Evolutionary conservation across 2,888 invertebrate genomes (phyloP).

Genomic region (Lymantria monacha): DNA sequence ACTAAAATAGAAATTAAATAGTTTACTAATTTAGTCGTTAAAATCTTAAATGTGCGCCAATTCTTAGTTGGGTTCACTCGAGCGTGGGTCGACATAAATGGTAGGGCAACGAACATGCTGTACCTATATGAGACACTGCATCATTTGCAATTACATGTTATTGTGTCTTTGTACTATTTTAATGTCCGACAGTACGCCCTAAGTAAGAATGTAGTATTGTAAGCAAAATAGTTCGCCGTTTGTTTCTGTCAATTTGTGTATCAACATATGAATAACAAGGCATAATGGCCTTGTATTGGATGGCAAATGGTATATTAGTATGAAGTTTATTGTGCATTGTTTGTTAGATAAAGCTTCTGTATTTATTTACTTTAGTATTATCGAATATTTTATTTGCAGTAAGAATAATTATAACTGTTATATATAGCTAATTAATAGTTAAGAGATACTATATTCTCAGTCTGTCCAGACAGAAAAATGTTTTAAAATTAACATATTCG

Average conservation of each 20-base stretch:
- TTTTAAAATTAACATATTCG: too few relatives aligned
- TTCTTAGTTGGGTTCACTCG: constrained; percentile 21
- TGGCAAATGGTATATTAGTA: constrained; percentile 21
- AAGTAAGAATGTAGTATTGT: constrained; percentile 70
- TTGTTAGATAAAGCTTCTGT: too few relatives aligned
- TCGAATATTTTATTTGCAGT: too few relatives aligned
- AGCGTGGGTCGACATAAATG: constrained; percentile 74
- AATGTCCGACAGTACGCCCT: constrained; percentile 56
- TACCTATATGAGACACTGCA: constrained; percentile 69
- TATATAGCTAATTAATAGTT: too few relatives aligned
- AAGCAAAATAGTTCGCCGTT: constrained; percentile 69
- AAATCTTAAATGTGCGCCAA: constrained; percentile 13
- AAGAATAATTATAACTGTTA: too few relatives aligned
- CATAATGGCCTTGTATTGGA: constrained; percentile 35
- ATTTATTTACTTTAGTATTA: too few relatives aligned
- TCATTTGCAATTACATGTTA: constrained; percentile 82
- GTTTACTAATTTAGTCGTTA: neutral
- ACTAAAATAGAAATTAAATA: neutral
- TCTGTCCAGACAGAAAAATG: too few relatives aligned
- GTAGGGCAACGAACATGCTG: constrained; percentile 61
- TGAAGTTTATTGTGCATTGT: neutral
- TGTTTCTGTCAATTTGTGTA: constrained; percentile 69
- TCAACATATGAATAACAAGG: constrained; percentile 40
- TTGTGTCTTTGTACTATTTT: constrained; percentile 76
- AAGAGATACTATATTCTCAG: too few relatives aligned